Conservation (phyloP, 1,140 invertebrate genomes). For the Atta cephalotes region DNA sequence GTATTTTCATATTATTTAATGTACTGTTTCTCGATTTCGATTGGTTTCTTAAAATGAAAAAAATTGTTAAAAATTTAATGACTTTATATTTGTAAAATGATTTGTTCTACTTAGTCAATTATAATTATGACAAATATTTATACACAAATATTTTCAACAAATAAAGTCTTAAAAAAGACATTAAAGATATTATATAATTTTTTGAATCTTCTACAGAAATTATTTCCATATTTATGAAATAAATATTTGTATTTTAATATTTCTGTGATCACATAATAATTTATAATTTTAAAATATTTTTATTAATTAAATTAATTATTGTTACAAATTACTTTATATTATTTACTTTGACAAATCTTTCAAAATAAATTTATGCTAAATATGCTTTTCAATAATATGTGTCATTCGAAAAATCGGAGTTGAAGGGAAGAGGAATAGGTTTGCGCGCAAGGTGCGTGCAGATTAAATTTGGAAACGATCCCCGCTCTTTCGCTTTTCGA, state of each 20-base stretch:
- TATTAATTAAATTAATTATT: not conserved
- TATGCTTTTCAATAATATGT: not conserved
- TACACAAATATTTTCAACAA: not conserved
- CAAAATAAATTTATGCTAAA: not conserved
- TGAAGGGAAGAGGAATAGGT: conserved; percentile 41
- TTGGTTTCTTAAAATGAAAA: not conserved
- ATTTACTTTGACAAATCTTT: not conserved
- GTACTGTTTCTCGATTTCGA: not conserved
- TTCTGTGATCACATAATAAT: too few relatives aligned
- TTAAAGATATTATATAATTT: not conserved
- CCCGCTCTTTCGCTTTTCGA: conserved; percentile 52
- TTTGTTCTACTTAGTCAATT: not conserved
- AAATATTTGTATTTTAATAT: not conserved
- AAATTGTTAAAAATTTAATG: not conserved
- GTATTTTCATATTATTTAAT: not conserved
- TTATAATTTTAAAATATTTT: not conserved
- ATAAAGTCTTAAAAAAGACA: not conserved
- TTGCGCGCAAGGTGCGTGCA: conserved; percentile 39
- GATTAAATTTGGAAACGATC: conserved; percentile 59
- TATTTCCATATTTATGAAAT: conserved; percentile 13
- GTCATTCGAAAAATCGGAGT: conserved; percentile 17
- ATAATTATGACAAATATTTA: not conserved
- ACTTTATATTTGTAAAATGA: not conserved
- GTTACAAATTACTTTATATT: not conserved
- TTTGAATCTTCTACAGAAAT: not conserved